Percentiles rank a stretch among this genome's conserved stretches.
Conservation (phyloP, 35 echinoderm and acorn worm genomes). For the Ptychodera flava region DNA sequence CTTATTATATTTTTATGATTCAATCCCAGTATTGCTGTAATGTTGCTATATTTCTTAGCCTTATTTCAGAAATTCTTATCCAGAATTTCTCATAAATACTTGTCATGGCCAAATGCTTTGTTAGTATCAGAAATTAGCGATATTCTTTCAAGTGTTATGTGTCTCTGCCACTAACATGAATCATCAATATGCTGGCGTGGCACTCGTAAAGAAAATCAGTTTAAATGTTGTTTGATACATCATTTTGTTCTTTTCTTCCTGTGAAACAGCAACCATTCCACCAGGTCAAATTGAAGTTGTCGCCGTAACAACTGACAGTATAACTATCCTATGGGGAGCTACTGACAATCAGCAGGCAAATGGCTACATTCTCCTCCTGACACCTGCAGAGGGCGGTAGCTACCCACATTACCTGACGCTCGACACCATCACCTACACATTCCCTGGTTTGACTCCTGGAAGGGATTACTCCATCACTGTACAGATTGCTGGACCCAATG, state of each 20-base stretch:
- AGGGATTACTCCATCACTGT: slow-evolving; percentile 35
- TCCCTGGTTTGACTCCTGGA: slow-evolving; percentile 33
- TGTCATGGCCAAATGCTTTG: no score
- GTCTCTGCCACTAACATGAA: no score
- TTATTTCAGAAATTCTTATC: no score
- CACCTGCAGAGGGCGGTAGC: background rate
- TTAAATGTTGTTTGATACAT: no score
- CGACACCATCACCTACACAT: background rate
- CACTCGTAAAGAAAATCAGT: no score
- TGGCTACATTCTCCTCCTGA: background rate
- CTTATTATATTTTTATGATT: no score
- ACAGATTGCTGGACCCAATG: slow-evolving; percentile 8
- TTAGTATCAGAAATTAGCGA: no score
- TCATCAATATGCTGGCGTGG: no score
- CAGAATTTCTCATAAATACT: no score
- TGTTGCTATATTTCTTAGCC: no score
- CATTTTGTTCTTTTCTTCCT: background rate
- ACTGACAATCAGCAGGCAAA: background rate
- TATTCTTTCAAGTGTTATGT: no score
- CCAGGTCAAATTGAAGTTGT: background rate
- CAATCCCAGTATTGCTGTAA: no score
- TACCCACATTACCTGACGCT: background rate
- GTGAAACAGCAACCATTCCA: background rate
- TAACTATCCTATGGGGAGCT: background rate
- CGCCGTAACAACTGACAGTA: background rate